These are phyloP conservation scores for Oxyura jamaicensis DNA, from an alignment of 2,113 vertebrate genomes.

Conservation along the genomic window DNA sequence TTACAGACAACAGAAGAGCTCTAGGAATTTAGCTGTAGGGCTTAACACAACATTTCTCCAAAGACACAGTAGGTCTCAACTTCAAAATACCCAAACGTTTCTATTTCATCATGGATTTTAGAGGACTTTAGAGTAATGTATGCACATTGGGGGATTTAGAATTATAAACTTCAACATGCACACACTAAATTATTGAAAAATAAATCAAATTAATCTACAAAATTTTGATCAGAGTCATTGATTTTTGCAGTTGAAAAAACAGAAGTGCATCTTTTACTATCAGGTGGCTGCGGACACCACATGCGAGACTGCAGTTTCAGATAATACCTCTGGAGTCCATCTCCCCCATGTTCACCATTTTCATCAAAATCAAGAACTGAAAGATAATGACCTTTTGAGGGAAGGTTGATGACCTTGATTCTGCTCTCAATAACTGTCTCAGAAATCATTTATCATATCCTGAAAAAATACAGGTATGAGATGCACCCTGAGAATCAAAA, in stretches of 20 bases:
- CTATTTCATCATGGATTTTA: neutral
- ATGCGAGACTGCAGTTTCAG: neutral
- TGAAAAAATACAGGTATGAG: conserved; percentile 7
- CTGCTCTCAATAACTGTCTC: conserved; percentile 15
- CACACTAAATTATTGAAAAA: conserved; percentile 23
- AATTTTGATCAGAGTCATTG: neutral
- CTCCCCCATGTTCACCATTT: conserved; percentile 3
- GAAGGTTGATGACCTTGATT: conserved; percentile 21
- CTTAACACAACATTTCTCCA: conserved; percentile 36
- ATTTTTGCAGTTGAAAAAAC: neutral
- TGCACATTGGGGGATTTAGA: neutral
- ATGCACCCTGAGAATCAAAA: conserved; percentile 43
- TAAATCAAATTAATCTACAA: conserved; percentile 25
- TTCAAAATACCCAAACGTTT: conserved; percentile 17
- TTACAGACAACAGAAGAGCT: conserved; percentile 2
- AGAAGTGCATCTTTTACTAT: neutral
- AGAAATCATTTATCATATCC: conserved; percentile 6
- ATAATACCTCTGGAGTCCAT: neutral
- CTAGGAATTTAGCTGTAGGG: conserved; percentile 27
- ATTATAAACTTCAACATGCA: neutral
- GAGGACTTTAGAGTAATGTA: conserved; percentile 28
- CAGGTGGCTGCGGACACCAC: neutral
- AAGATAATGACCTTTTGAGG: neutral
- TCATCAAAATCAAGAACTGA: conserved; percentile 19
- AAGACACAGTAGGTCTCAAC: neutral